Conservation (phyloP, 2,113 vertebrate genomes). For the Himantopus leucocephalus region DNA sequence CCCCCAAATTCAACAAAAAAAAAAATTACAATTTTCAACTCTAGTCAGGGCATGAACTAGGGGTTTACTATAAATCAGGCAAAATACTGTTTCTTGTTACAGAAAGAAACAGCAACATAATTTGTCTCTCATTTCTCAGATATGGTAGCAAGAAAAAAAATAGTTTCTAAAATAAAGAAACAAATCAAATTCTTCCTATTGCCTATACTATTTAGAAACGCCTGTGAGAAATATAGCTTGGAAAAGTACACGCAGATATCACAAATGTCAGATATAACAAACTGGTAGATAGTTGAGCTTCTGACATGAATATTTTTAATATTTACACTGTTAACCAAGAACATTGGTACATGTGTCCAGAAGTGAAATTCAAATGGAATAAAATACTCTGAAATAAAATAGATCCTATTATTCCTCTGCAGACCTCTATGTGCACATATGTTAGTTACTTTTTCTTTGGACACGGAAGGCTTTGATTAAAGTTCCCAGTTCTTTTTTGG, state of each 20-base stretch:
- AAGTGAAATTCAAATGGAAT: neutral
- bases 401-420: neutral
- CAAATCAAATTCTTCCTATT: neutral
- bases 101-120: neutral
- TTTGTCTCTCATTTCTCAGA: neutral
- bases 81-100: neutral
- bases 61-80: neutral
- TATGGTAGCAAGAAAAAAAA: neutral
- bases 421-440: fast-evolving
- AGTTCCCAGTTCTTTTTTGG: neutral
- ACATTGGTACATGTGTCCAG: neutral
- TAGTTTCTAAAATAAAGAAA: neutral
- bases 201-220: neutral
- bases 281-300: neutral
- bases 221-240: neutral
- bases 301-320: neutral
- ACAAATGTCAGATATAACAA: neutral
- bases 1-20: neutral
- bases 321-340: neutral
- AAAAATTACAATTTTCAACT: neutral
- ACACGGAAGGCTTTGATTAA: neutral
- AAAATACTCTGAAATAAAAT: neutral
- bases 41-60: neutral
- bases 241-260: neutral
- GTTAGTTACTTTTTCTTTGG: neutral